Conservation (phyloP, 2,797 vertebrate species). For the Myripristis jacobus region DNA sequence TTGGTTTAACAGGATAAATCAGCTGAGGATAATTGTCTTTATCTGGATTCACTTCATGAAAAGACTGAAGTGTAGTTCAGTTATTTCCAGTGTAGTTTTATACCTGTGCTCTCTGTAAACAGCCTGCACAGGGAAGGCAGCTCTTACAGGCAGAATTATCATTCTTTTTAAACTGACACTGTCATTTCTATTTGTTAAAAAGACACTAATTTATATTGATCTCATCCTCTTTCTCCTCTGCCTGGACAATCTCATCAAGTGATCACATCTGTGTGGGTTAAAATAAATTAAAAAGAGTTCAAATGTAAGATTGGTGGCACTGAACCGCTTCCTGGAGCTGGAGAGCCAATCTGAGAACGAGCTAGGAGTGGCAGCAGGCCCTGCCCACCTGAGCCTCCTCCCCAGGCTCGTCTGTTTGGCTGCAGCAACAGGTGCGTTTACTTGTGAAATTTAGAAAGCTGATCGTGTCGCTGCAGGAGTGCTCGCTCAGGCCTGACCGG, state of each 20-base stretch:
- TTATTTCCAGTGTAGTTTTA: too few relatives aligned
- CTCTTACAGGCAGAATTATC: neutral
- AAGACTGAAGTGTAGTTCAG: too few relatives aligned
- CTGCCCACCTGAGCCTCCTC: too few relatives aligned
- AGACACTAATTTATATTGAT: conserved; percentile 9
- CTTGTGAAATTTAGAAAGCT: neutral
- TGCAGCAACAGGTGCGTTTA: conserved; percentile 8
- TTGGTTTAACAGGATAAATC: too few relatives aligned
- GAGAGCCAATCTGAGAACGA: neutral
- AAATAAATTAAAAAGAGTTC: too few relatives aligned
- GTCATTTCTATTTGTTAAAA: neutral
- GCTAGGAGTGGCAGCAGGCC: conserved; percentile 3
- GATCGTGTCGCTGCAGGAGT: neutral
- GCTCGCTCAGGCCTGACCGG: neutral
- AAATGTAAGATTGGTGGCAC: too few relatives aligned
- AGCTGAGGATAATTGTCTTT: too few relatives aligned
- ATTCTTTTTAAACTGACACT: neutral
- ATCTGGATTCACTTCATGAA: too few relatives aligned
- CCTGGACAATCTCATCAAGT: conserved; percentile 27
- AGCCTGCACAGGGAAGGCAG: too few relatives aligned
- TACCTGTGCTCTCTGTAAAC: too few relatives aligned
- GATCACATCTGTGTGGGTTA: conserved; percentile 30
- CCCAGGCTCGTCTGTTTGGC: neutral
- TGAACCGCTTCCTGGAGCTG: neutral
- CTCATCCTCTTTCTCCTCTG: neutral